A percentile compares a stretch with the other conserved stretches of the same genome.
Evolutionary conservation across 2,888 invertebrate genomes (phyloP).

Genomic region (Eupithecia pulchellata): DNA sequence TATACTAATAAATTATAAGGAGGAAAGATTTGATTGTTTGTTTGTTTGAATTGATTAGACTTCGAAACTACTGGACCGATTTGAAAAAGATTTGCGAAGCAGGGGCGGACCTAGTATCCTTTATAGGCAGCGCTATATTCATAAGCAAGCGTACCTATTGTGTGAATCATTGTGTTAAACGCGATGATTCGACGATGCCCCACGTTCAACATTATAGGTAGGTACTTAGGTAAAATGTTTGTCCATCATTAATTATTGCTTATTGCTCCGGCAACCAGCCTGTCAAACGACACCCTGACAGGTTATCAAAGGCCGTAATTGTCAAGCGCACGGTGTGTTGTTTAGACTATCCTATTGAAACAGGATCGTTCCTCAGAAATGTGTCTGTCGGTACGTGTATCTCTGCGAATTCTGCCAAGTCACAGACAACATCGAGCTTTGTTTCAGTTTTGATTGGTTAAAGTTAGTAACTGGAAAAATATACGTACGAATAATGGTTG

Average conservation of each 20-base stretch:
- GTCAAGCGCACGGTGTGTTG: background rate
- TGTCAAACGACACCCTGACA: background rate
- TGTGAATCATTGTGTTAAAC: too few species aligned
- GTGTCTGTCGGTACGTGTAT: background rate
- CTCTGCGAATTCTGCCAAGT: conserved; percentile 9
- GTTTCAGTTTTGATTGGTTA: background rate
- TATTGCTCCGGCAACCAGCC: background rate
- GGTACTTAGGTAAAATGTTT: background rate
- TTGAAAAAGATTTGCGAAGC: too few species aligned
- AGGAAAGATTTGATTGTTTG: too few species aligned
- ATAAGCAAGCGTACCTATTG: too few species aligned
- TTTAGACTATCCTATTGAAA: background rate
- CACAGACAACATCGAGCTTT: conserved; percentile 4
- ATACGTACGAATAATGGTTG: background rate
- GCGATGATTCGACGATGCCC: too few species aligned
- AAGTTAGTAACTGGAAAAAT: background rate
- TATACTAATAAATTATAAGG: too few species aligned
- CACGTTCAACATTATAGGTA: background rate
- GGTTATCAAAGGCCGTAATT: background rate
- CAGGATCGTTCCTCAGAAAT: background rate
- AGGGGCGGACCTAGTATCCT: too few species aligned
- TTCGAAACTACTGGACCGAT: too few species aligned
- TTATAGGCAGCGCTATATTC: too few species aligned
- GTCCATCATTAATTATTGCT: background rate
- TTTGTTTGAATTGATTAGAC: too few species aligned